Conservation (phyloP, 2,888 invertebrate genomes). For the Marasmarcha lunaedactyla region DNA sequence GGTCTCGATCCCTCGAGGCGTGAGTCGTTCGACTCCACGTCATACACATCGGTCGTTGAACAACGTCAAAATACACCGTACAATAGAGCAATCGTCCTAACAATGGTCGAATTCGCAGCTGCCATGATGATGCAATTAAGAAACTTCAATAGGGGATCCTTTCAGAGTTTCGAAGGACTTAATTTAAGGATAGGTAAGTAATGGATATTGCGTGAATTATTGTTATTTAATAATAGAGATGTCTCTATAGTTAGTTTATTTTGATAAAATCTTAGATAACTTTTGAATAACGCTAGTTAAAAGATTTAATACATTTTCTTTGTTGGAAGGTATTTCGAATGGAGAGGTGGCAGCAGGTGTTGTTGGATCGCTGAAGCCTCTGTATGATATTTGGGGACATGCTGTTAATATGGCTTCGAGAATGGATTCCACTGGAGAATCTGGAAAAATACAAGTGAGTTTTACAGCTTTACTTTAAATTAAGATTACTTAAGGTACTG, state of each 20-base stretch:
- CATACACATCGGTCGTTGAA: constrained; percentile 23
- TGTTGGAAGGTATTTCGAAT: constrained; percentile 90
- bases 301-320: too few relatives aligned
- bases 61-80: constrained; percentile 40
- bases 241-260: neutral
- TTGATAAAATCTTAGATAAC: constrained; percentile 21
- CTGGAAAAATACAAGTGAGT: constrained; percentile 80
- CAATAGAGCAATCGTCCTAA: constrained; percentile 47
- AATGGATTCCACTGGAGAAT: constrained; percentile 92
- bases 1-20: constrained; percentile 84
- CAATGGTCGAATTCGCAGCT: constrained; percentile 63
- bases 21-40: constrained; percentile 53
- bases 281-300: too few relatives aligned
- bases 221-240: too few relatives aligned
- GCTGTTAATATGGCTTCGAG: constrained; percentile 96
- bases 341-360: constrained; percentile 95
- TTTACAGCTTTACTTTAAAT: neutral
- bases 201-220: neutral
- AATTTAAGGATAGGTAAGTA: constrained; percentile 78
- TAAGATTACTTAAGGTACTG: too few relatives aligned
- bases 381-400: constrained; percentile 98
- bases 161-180: constrained; percentile 72
- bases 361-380: constrained; percentile 92
- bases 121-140: constrained; percentile 64
- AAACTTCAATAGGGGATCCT: constrained; percentile 69